Base-by-base conservation (phyloP, 1,140 invertebrate species). In the Sinella curviseta region DNA sequence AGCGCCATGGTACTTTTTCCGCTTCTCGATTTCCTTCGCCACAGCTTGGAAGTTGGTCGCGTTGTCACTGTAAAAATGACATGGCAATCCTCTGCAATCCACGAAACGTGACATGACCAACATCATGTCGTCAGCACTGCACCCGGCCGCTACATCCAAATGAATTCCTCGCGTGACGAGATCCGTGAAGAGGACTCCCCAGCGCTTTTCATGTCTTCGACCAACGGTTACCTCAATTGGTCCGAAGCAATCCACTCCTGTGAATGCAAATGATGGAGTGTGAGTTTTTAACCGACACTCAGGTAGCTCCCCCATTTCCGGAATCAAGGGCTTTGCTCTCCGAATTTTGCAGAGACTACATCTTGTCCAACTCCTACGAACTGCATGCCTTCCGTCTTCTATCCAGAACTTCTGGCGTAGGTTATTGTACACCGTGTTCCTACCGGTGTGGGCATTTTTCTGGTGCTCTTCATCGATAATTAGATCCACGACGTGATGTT, bases 381-480 rank as follows among this genome's bases (percentile, higher is more conserved):
- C 78, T 0, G 80, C 78, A 1, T 60, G n/a, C 26, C 80, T 73
- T 0, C 78, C 24, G 0, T 70, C 26, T 0, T 76, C n/a, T 36
- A 81, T 83, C 55, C 78, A 81, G 34, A 78, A 83, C 16, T 36
- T 16, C 34, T 76, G 77, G 3, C 78, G 48, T 0, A 83, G 14
- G 0, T 79, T 74, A 48, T 80, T 80, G 0, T 76, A 0, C 0
- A 80, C 74, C 0, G 20, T 36, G 36, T 80, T 60, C n/a, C 33
- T 31, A 8, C 82, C 80, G 26, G 78, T 20, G 36, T 83, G 82
- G 0, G 17, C 48, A 16, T 26, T 20, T 2, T 1, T 8, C 3
- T 35, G 54, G 39, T 83, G 82, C 20, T 70, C 48, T 24, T 76
- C 26, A 3, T 39, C 31, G 34, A 81, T 77, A 0, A 83, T 14